These are phyloP conservation scores for Mythimna lalbum DNA, from an alignment of 2,888 invertebrate species.

Conservation along the genomic window DNA sequence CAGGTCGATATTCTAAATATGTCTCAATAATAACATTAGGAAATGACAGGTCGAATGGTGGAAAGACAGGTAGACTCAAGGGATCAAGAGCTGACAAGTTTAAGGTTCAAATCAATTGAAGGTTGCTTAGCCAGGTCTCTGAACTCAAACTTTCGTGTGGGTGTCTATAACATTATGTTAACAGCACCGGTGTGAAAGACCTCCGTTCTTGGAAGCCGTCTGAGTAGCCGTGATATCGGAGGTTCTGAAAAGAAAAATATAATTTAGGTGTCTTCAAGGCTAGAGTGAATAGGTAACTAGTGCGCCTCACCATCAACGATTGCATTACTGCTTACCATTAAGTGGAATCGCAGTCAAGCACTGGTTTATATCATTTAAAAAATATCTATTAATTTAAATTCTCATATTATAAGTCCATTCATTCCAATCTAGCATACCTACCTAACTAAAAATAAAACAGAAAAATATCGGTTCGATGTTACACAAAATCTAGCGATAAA, in stretches of 20 bases:
- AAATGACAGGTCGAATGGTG: neutral
- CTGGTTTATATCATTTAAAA: no score
- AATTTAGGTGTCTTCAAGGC: no score
- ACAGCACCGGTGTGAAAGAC: conserved; percentile 14
- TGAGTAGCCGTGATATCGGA: neutral
- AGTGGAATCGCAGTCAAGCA: no score
- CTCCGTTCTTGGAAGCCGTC: neutral
- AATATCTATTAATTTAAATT: no score
- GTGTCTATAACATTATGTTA: neutral
- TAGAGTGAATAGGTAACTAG: no score
- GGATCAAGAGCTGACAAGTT: neutral
- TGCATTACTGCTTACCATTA: no score
- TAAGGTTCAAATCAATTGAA: conserved; percentile 11
- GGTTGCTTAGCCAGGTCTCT: conserved; percentile 1
- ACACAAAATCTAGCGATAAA: no score
- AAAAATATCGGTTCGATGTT: no score
- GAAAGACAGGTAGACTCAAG: neutral
- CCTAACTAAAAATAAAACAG: no score
- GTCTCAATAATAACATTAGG: neutral
- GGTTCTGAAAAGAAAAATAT: neutral
- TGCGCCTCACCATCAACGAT: no score
- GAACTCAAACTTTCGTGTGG: conserved; percentile 16
- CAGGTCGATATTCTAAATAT: neutral
- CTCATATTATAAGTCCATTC: no score
- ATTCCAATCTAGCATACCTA: no score